Conservation (phyloP, 2,113 vertebrate species). For the Tringa solitaria region DNA sequence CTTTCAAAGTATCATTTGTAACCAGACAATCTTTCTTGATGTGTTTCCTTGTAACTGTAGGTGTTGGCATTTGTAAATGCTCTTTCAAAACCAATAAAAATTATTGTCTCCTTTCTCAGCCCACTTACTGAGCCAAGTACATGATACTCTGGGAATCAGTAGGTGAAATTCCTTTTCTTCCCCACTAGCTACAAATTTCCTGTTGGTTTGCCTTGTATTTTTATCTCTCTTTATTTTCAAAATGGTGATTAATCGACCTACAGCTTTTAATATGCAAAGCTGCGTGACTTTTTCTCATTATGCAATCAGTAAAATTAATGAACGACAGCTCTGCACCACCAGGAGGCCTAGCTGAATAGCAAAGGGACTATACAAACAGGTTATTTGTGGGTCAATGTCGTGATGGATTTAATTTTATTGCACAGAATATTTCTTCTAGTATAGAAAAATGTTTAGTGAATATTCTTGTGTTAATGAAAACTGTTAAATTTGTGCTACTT, state of each 20-base stretch:
- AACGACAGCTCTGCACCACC: slow-evolving; percentile 41
- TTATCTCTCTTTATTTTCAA: slow-evolving; percentile 28
- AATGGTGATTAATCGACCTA: slow-evolving; percentile 42
- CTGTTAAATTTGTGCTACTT: slow-evolving; percentile 21
- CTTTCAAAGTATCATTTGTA: not conserved
- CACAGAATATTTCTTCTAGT: not conserved
- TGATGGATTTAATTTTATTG: slow-evolving; percentile 20
- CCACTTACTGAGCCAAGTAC: not conserved
- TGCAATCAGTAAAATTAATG: slow-evolving; percentile 69
- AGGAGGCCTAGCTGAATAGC: slow-evolving; percentile 46
- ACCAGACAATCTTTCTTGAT: not conserved
- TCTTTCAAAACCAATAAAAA: not conserved
- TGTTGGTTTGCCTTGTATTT: slow-evolving; percentile 22
- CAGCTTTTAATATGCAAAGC: slow-evolving; percentile 60
- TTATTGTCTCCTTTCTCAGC: not conserved
- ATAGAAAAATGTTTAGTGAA: slow-evolving; percentile 38
- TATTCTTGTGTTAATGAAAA: slow-evolving; percentile 42
- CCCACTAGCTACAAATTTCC: not conserved
- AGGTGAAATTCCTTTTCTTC: not conserved
- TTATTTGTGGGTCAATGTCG: slow-evolving; percentile 52
- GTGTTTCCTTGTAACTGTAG: not conserved
- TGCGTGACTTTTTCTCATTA: slow-evolving; percentile 62
- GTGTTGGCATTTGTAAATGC: not conserved
- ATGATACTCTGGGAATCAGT: not conserved
- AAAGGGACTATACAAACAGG: slow-evolving; percentile 28